A percentile compares a stretch with the other conserved stretches of the same genome.
Conservation (phyloP, 1,140 invertebrate species). For the Platyscapa corneri region DNA sequence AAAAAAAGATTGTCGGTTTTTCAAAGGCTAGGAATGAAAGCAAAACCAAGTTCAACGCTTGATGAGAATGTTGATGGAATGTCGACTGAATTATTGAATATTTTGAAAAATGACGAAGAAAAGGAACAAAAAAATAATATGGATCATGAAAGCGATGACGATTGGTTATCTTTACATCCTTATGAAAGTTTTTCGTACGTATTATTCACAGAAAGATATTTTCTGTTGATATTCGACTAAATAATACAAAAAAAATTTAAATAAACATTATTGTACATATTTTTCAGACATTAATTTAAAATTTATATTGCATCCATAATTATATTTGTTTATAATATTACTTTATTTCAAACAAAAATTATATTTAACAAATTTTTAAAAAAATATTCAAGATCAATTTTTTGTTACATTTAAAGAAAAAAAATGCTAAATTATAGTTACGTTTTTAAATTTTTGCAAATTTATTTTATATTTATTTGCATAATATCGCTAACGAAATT, state of each 20-base stretch:
- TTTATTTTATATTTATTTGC: too few relatives aligned
- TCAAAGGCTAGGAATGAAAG: slow-evolving; percentile 10
- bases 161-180: slow-evolving; percentile 22
- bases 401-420: too few relatives aligned
- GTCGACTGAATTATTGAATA: background rate
- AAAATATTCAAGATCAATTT: too few relatives aligned
- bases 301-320: background rate
- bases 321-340: background rate
- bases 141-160: slow-evolving; percentile 16
- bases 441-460: too few relatives aligned
- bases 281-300: background rate
- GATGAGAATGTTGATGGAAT: background rate
- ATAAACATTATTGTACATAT: too few relatives aligned
- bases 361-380: too few relatives aligned
- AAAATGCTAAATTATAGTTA: too few relatives aligned
- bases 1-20: background rate
- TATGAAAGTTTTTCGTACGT: slow-evolving; percentile 32
- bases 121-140: background rate
- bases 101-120: background rate
- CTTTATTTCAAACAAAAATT: too few relatives aligned
- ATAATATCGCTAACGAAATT: too few relatives aligned
- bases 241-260: too few relatives aligned
- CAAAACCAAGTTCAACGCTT: background rate
- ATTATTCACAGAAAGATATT: background rate
- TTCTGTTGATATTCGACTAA: too few relatives aligned